Evolutionary conservation across 2,113 vertebrate genomes (phyloP).

Genomic region (Elaphurus davidianus): DNA sequence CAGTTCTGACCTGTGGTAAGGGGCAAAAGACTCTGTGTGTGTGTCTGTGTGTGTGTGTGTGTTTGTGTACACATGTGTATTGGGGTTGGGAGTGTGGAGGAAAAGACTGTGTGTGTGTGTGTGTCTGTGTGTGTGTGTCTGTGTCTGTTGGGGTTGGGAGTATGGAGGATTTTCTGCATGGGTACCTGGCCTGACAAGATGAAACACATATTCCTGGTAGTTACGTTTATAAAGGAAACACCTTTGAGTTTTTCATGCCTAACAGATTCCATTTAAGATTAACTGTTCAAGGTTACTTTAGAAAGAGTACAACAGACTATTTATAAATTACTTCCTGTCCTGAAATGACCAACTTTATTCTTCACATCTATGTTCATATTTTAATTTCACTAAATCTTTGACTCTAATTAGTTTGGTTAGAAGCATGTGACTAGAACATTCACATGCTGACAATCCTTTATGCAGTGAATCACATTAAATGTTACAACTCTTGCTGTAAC

Average conservation of each 20-base stretch:
- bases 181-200: background rate
- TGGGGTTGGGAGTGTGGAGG: too few species aligned
- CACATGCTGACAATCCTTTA: background rate
- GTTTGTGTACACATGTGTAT: too few species aligned
- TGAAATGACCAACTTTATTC: background rate
- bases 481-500: background rate
- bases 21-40: background rate
- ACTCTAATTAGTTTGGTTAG: background rate
- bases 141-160: background rate
- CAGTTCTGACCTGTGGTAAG: background rate
- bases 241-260: background rate
- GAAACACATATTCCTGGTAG: background rate
- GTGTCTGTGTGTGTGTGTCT: too few species aligned
- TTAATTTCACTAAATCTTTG: background rate
- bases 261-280: background rate
- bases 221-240: constrained; percentile 13
- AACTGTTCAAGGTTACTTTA: background rate
- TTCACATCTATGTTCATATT: background rate
- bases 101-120: too few species aligned
- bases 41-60: background rate
- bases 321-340: background rate
- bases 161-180: background rate
- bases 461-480: background rate
- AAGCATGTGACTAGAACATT: background rate
- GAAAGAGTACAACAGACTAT: background rate